A percentile compares a stretch with the other conserved stretches of the same genome.
phyloP scores from a whole-genome alignment of 1,140 invertebrate species.

The Homalodisca vitripennis region DNA sequence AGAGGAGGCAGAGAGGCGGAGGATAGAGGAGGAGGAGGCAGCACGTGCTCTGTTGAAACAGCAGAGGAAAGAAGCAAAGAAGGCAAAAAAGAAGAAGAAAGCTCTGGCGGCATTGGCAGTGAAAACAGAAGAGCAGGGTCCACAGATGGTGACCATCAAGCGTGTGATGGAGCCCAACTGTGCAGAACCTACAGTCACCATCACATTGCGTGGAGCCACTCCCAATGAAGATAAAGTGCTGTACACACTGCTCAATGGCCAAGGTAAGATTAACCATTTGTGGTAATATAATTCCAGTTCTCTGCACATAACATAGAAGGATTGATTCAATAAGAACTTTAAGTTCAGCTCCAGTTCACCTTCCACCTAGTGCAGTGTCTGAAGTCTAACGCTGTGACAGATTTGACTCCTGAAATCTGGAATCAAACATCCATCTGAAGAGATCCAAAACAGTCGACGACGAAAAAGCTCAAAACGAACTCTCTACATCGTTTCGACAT shows the following conservation, averaged over 20 bases:
- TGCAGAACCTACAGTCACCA: slow-evolving; percentile 69
- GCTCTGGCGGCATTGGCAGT: slow-evolving; percentile 33
- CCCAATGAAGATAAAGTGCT: slow-evolving; percentile 71
- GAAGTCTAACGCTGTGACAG: no score
- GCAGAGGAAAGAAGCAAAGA: slow-evolving; percentile 50
- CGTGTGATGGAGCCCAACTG: slow-evolving; percentile 63
- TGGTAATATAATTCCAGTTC: background rate
- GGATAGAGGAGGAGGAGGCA: slow-evolving; percentile 44
- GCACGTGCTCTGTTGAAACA: slow-evolving; percentile 28
- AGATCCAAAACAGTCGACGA: no score
- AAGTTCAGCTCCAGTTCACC: no score
- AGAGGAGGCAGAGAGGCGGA: slow-evolving; percentile 49
- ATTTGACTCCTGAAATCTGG: no score
- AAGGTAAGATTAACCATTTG: slow-evolving; percentile 39
- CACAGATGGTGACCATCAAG: slow-evolving; percentile 72
- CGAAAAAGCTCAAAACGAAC: no score
- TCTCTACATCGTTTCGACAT: no score
- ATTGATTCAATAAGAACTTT: no score
- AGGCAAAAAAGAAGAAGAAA: slow-evolving; percentile 36
- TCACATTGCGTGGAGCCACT: slow-evolving; percentile 70
- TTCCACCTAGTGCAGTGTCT: no score
- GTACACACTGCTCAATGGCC: slow-evolving; percentile 69
- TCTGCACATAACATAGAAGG: background rate
- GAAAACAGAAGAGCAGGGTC: slow-evolving; percentile 45
- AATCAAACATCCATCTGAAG: no score